These are phyloP conservation scores for Nephrocerus scutellatus DNA, from an alignment of 2,888 invertebrate species.

Conservation along the genomic window DNA sequence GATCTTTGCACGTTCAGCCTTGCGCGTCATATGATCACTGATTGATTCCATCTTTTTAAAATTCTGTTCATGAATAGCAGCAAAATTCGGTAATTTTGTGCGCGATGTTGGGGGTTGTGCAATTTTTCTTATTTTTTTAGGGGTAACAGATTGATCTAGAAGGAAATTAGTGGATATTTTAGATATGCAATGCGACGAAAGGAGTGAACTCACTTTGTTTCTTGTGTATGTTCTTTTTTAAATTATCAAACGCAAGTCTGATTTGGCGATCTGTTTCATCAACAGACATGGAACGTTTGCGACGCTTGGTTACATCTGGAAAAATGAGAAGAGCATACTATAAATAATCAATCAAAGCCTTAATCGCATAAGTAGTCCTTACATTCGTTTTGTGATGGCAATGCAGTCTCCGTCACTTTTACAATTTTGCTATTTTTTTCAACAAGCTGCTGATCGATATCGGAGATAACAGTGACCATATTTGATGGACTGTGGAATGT, in stretches of 20 bases:
- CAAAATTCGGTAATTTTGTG: constrained; percentile 62
- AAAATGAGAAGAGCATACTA: constrained; percentile 2
- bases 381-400: too few species aligned
- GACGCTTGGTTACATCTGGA: constrained; percentile 36
- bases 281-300: constrained; percentile 38
- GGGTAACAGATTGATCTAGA: too few species aligned
- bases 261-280: constrained; percentile 29
- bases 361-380: constrained; percentile 20
- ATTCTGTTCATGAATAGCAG: constrained; percentile 58
- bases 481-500: constrained; percentile 37
- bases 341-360: constrained; percentile 12
- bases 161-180: too few species aligned
- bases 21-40: constrained; percentile 52
- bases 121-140: constrained; percentile 12
- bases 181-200: too few species aligned
- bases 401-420: constrained; percentile 7
- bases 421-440: constrained; percentile 8
- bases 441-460: constrained; percentile 27
- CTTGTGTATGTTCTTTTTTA: too few species aligned
- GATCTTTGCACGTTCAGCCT: constrained; percentile 42
- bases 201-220: too few species aligned
- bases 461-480: constrained; percentile 25
- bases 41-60: constrained; percentile 64
- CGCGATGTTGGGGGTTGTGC: constrained; percentile 33
- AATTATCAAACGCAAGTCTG: constrained; percentile 14